Evolutionary conservation across 2,888 invertebrate genomes (phyloP).

Genomic region (Lasioglossum vierecki): DNA sequence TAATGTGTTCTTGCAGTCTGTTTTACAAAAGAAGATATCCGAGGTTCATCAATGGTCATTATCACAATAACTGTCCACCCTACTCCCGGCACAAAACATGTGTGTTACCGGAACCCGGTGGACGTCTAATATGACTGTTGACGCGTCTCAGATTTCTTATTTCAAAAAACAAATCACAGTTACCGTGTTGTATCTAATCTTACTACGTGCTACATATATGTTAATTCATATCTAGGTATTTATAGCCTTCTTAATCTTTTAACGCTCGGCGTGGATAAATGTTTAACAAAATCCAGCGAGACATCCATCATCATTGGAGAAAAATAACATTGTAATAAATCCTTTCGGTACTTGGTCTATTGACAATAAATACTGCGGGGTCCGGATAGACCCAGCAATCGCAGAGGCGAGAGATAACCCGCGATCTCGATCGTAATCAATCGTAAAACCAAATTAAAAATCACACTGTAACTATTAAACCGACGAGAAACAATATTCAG

Average conservation of each 20-base stretch:
- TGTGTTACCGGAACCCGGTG: neutral
- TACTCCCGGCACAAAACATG: neutral
- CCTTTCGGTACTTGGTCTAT: too few species aligned
- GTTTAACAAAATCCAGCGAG: neutral
- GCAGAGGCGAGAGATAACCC: neutral
- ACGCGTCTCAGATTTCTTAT: neutral
- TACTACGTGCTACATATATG: neutral
- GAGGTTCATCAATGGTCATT: neutral
- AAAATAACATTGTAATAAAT: too few species aligned
- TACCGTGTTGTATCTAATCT: neutral
- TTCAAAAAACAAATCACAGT: slow-evolving; percentile 4
- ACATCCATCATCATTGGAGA: neutral
- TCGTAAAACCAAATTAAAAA: neutral
- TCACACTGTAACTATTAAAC: neutral
- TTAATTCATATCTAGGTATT: neutral
- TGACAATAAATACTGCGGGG: neutral
- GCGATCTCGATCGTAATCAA: neutral
- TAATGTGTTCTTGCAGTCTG: too few species aligned
- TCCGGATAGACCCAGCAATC: neutral
- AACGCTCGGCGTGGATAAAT: neutral
- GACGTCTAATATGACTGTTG: neutral
- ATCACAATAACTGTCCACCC: neutral
- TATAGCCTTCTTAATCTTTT: neutral
- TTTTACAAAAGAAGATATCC: neutral
- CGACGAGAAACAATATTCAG: neutral